Base-by-base conservation (phyloP, 2,888 invertebrate genomes). In the Troides helena region DNA sequence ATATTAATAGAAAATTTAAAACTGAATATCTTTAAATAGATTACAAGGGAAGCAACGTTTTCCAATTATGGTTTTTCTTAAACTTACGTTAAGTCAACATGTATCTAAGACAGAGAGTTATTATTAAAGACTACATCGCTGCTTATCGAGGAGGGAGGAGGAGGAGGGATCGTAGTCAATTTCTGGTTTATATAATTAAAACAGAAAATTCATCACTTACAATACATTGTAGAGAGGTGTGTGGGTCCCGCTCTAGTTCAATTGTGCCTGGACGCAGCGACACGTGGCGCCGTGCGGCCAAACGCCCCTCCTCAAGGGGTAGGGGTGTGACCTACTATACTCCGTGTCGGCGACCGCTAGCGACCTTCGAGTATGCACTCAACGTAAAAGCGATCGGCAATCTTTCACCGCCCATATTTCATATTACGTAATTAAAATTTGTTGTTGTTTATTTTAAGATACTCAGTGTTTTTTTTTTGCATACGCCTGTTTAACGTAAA, bases 351-450 rank as follows among this genome's bases (percentile, higher is more conserved):
- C 85, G 91, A 92, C 91, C 92, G 90, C 84, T 74, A 73, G 72
- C 90, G 92, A 91, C 92, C 92, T 92, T 92, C 92, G 89, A 72
- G 81, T 80, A 81, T 86, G 87, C 88, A 85, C 75, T 86, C 83
- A 85, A 87, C 83, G 85, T 84, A 85, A 81, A 80, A 80, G 77
- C 79, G 80, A 80, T 77, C 78, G 78, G 79, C 76, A 82, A 80
- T 81, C 78, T 79, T 81, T 80, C 85, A 87, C 84, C 85, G 83
- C 82, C 83, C 85, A 77, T 83, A 74, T 79, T 80, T 78, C 80
- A 76, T 71, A 73, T 88, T 88, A 77, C 85, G 84, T 85, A 88
- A 89, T 76, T 0, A 68, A 66, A 73, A 75, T 81, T 81, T 82
- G 83, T 85, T 85, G 83, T 85, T 83, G 80, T 83, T 53, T 53